phyloP scores from a whole-genome alignment of 2,888 invertebrate species.

The Erpobdella octoculata region DNA sequence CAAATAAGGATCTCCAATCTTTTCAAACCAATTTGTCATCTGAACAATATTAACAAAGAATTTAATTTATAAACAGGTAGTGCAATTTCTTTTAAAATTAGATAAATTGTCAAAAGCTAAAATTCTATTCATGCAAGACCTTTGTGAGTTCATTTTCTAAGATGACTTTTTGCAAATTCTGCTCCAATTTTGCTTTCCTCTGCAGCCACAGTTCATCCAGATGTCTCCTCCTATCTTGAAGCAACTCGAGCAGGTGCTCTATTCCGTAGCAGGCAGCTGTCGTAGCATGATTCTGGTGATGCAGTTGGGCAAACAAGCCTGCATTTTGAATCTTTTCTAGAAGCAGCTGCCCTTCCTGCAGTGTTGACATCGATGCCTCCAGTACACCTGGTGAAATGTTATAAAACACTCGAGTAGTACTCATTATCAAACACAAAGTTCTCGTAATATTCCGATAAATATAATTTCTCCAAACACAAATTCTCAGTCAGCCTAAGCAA shows the following conservation, averaged over 20 bases:
- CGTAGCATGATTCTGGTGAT: slow-evolving; percentile 23
- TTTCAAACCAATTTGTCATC: slow-evolving; percentile 50
- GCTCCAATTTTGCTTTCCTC: slow-evolving; percentile 68
- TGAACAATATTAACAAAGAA: slow-evolving; percentile 30
- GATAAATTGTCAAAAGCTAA: no score
- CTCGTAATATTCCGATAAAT: neutral
- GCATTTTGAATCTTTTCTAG: slow-evolving; percentile 68
- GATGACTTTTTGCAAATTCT: slow-evolving; percentile 67
- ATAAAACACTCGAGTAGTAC: neutral
- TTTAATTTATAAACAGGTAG: no score
- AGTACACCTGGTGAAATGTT: slow-evolving; percentile 57
- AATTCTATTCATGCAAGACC: slow-evolving; percentile 43
- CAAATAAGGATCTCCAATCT: slow-evolving; percentile 47
- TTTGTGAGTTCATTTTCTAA: slow-evolving; percentile 65
- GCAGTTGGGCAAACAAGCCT: slow-evolving; percentile 65
- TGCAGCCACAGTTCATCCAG: slow-evolving; percentile 62
- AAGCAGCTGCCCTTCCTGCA: slow-evolving; percentile 70
- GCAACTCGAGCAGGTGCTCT: slow-evolving; percentile 53
- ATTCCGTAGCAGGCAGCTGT: slow-evolving; percentile 54
- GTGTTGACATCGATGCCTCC: slow-evolving; percentile 69
- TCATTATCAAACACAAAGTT: neutral
- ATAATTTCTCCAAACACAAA: no score
- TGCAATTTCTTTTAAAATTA: no score
- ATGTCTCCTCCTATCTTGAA: slow-evolving; percentile 55
- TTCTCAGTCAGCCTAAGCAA: no score